Conservation (phyloP, 2,888 invertebrate genomes). For the Melinaea menophilus region DNA sequence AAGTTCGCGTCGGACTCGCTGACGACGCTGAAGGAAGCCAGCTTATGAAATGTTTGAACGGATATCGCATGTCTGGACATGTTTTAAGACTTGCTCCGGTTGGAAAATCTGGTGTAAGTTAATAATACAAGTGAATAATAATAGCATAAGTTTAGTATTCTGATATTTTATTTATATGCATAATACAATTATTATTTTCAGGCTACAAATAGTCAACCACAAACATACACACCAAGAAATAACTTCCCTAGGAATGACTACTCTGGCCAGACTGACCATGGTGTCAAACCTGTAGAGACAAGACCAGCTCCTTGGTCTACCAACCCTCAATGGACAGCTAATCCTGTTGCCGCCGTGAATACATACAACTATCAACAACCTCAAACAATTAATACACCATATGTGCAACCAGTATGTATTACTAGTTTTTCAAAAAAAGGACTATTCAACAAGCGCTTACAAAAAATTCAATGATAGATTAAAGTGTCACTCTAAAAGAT, state of each 20-base stretch:
- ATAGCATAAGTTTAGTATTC: conserved; percentile 4
- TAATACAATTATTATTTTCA: too few relatives aligned
- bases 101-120: conserved; percentile 41
- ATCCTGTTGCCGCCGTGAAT: background rate
- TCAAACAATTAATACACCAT: conserved; percentile 5
- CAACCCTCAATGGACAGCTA: conserved; percentile 23
- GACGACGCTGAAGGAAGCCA: conserved; percentile 54
- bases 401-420: conserved; percentile 3
- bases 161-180: too few relatives aligned
- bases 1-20: conserved; percentile 58
- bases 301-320: conserved; percentile 24
- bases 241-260: conserved; percentile 40
- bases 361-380: too few relatives aligned
- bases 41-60: conserved; percentile 57
- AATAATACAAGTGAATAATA: background rate
- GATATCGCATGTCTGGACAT: conserved; percentile 50
- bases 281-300: conserved; percentile 33
- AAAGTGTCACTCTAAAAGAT: too few relatives aligned
- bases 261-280: conserved; percentile 34
- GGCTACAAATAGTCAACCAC: conserved; percentile 17
- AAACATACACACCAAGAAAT: conserved; percentile 26
- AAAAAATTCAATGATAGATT: too few relatives aligned
- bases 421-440: too few relatives aligned
- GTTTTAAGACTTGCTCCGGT: conserved; percentile 51
- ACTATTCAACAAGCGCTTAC: too few relatives aligned